A percentile compares a stretch with the other conserved stretches of the same genome.
phyloP scores from a whole-genome alignment of 2,113 vertebrate species.

The Phyllopteryx taeniolatus region DNA sequence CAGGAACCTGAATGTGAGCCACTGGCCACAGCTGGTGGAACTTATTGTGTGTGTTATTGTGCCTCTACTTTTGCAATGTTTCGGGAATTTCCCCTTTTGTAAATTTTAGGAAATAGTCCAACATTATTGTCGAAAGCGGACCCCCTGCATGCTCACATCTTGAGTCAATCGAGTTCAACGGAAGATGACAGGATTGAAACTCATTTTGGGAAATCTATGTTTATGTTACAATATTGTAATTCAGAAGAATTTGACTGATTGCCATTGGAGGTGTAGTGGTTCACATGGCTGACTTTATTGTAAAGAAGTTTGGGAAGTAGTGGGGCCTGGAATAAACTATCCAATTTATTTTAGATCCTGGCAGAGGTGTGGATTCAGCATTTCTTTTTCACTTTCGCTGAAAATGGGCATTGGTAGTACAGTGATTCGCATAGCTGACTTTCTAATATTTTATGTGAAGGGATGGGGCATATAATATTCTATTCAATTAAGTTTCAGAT shows the following conservation, averaged over 20 bases:
- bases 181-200: neutral
- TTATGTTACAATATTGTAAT: neutral
- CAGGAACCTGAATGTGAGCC: slow-evolving; percentile 51
- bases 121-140: neutral
- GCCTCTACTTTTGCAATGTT: slow-evolving; percentile 6
- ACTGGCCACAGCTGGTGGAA: slow-evolving; percentile 51
- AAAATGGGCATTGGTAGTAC: neutral
- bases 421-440: neutral
- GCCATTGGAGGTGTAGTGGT: neutral
- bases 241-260: neutral
- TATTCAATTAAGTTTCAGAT: too few relatives aligned
- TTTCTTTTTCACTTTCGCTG: too few relatives aligned
- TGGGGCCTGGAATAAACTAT: too few relatives aligned
- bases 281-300: neutral
- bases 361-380: too few relatives aligned
- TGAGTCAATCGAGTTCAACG: neutral
- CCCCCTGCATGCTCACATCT: neutral
- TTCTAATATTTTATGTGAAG: neutral
- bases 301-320: too few relatives aligned
- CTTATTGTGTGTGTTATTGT: slow-evolving; percentile 46
- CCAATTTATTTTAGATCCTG: too few relatives aligned
- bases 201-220: neutral
- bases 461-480: too few relatives aligned
- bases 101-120: neutral
- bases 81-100: slow-evolving; percentile 1